Evolutionary conservation across 2,113 vertebrate species (phyloP).

Genomic region (Columba janthina): DNA sequence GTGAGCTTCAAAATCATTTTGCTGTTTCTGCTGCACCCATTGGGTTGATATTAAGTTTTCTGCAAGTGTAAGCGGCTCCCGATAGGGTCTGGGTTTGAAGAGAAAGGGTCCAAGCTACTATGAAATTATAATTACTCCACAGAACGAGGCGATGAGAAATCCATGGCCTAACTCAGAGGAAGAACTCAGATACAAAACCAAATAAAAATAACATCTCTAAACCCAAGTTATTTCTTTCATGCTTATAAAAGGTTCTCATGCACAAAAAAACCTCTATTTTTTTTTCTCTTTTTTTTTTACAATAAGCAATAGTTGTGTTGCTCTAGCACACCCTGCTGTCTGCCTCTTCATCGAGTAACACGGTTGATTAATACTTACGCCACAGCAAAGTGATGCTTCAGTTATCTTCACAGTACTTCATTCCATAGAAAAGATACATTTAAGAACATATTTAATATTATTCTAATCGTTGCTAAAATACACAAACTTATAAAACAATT

Average conservation of each 20-base stretch:
- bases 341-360: conserved; percentile 52
- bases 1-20: neutral
- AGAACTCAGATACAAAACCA: conserved; percentile 47
- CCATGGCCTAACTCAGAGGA: conserved; percentile 20
- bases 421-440: conserved; percentile 71
- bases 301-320: conserved; percentile 44
- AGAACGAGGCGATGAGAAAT: neutral
- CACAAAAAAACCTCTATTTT: neutral
- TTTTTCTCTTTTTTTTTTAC: conserved; percentile 16
- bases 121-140: neutral
- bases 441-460: conserved; percentile 66
- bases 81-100: neutral
- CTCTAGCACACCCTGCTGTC: conserved; percentile 62
- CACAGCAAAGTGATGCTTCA: conserved; percentile 70
- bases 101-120: conserved; percentile 7
- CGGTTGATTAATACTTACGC: conserved; percentile 64
- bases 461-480: conserved; percentile 68
- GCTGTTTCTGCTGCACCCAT: neutral
- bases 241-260: conserved; percentile 71
- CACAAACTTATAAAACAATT: conserved; percentile 65
- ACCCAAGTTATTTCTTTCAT: conserved; percentile 52
- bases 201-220: conserved; percentile 65
- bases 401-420: conserved; percentile 75
- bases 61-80: neutral
- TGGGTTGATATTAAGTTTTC: neutral